These are phyloP conservation scores for Salmo trutta DNA, from an alignment of 2,797 vertebrate species.

Conservation along the genomic window DNA sequence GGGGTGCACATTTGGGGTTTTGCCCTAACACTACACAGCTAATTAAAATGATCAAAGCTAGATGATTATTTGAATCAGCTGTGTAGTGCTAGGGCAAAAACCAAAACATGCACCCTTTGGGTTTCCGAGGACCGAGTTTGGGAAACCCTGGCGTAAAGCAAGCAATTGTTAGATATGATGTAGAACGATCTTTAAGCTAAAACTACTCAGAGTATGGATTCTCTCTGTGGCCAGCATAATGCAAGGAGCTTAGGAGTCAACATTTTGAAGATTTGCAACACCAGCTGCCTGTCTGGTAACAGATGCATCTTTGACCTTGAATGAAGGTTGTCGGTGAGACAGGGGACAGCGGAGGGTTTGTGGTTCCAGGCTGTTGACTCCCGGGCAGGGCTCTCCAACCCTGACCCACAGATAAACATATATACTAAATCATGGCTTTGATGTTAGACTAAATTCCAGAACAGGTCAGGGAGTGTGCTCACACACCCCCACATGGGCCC, in stretches of 20 bases:
- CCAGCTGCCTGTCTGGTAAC: background rate
- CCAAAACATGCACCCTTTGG: too few relatives aligned
- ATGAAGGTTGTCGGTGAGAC: conserved; percentile 57
- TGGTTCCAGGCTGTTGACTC: conserved; percentile 27
- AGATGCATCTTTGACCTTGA: conserved; percentile 66
- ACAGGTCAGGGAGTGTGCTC: background rate
- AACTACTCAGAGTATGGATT: background rate
- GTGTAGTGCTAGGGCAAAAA: too few relatives aligned
- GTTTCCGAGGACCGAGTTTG: too few relatives aligned
- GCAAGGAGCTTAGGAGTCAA: background rate
- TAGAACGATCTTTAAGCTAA: background rate
- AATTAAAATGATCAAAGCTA: too few relatives aligned
- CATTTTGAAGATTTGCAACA: too few relatives aligned
- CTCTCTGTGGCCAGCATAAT: background rate
- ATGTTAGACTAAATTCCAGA: conserved; percentile 15
- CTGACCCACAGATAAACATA: conserved; percentile 34
- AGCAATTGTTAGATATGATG: too few relatives aligned
- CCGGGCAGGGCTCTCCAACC: background rate
- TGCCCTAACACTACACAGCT: too few relatives aligned
- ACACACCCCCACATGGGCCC: background rate
- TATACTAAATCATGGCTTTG: background rate
- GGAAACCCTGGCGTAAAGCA: too few relatives aligned
- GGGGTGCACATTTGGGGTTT: too few relatives aligned
- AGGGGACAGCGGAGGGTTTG: conserved; percentile 4
- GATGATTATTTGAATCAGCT: too few relatives aligned